Evolutionary conservation across 2,888 invertebrate genomes (phyloP).

Genomic region (Drosophila mimetica): DNA sequence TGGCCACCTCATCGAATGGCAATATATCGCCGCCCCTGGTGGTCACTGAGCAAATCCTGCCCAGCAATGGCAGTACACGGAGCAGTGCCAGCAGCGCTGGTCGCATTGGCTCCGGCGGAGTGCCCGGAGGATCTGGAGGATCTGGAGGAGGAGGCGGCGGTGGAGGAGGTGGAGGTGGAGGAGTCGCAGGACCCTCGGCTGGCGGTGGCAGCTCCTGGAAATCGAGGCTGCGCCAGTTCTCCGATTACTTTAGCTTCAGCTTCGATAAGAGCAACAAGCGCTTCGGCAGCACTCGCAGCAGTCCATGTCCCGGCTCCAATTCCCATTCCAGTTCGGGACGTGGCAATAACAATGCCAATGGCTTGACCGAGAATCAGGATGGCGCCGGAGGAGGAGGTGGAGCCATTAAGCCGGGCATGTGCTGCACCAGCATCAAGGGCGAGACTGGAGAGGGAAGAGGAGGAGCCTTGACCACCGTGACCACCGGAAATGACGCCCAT

Average conservation of each 20-base stretch:
- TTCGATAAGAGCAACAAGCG: slow-evolving; percentile 84
- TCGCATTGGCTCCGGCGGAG: too few relatives aligned
- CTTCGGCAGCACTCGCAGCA: slow-evolving; percentile 82
- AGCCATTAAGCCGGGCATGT: slow-evolving; percentile 53
- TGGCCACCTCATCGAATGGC: slow-evolving; percentile 66
- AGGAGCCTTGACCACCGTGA: neutral
- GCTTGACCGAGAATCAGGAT: slow-evolving; percentile 14
- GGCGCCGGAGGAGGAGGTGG: neutral
- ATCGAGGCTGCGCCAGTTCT: slow-evolving; percentile 83
- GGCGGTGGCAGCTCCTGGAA: slow-evolving; percentile 79
- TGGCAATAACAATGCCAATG: slow-evolving; percentile 65
- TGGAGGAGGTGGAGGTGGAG: neutral
- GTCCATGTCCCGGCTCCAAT: slow-evolving; percentile 70
- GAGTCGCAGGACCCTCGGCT: slow-evolving; percentile 20
- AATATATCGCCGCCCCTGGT: slow-evolving; percentile 70
- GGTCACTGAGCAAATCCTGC: slow-evolving; percentile 28
- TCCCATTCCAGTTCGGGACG: slow-evolving; percentile 48
- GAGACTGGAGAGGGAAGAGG: slow-evolving; percentile 4
- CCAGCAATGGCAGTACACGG: slow-evolving; percentile 60
- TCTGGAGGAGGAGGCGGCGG: neutral
- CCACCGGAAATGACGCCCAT: slow-evolving; percentile 15
- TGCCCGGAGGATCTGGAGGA: slow-evolving; percentile 6
- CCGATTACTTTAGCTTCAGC: slow-evolving; percentile 84
- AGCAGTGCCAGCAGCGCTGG: slow-evolving; percentile 35
- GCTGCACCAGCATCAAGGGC: slow-evolving; percentile 82